These are phyloP conservation scores for Myotis myotis DNA, from an alignment of 2,797 vertebrate species.

Conservation along the genomic window DNA sequence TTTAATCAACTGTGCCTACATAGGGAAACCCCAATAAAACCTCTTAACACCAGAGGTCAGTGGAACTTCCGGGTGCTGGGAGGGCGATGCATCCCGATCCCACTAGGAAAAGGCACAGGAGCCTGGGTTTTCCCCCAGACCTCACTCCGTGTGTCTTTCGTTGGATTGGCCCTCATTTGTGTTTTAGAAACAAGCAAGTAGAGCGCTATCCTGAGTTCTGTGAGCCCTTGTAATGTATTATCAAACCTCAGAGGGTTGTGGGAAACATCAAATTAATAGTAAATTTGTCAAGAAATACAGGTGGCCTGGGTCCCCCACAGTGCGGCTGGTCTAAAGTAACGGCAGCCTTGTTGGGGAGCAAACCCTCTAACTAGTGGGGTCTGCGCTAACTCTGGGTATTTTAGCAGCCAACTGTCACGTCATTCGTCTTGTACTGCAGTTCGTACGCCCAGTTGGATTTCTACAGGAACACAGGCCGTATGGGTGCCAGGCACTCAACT, in stretches of 20 bases:
- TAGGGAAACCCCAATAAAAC: neutral
- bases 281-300: neutral
- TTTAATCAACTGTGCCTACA: neutral
- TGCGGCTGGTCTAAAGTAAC: neutral
- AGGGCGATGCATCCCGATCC: neutral
- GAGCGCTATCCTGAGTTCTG: neutral
- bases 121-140: neutral
- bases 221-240: neutral
- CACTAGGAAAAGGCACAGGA: neutral
- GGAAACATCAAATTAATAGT: neutral
- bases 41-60: neutral
- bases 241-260: neutral
- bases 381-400: neutral
- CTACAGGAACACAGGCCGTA: neutral
- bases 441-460: neutral
- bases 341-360: neutral
- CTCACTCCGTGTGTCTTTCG: rapidly evolving
- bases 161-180: neutral
- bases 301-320: neutral
- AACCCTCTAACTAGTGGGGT: neutral
- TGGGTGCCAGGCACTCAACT: neutral
- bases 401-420: too few species aligned
- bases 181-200: neutral
- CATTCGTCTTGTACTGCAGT: too few species aligned
- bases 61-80: neutral